phyloP scores from a whole-genome alignment of 2,113 vertebrate genomes.

The Anthoscopus minutus region DNA sequence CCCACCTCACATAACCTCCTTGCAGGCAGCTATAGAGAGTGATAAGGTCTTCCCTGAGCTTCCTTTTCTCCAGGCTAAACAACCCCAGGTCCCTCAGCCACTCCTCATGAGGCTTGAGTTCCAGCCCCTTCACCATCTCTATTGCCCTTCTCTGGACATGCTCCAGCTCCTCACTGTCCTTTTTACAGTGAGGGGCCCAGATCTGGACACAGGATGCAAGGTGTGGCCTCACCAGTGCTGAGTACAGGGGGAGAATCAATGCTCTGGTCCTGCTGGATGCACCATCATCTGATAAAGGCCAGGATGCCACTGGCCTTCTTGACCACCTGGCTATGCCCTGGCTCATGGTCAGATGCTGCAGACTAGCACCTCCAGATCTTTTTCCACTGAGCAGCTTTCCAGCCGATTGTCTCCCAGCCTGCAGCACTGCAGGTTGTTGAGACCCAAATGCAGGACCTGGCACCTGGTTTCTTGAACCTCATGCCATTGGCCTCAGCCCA shows the following conservation, averaged over 20 bases:
- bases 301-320: not conserved
- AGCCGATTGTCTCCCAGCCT: not conserved
- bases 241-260: accelerated
- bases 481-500: not conserved
- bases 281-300: not conserved
- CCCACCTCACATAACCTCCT: not conserved
- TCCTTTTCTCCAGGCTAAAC: not conserved
- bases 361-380: not conserved
- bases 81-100: not conserved
- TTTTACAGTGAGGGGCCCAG: not conserved
- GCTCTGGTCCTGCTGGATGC: not conserved
- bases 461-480: not conserved
- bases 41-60: not conserved
- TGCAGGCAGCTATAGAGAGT: not conserved
- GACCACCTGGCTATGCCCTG: not conserved
- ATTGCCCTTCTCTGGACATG: accelerated
- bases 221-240: not conserved
- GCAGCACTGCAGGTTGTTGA: not conserved
- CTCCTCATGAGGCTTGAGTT: not conserved
- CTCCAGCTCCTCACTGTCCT: not conserved
- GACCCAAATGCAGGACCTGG: not conserved
- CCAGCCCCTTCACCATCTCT: not conserved
- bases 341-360: not conserved
- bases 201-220: not conserved
- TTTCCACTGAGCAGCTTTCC: not conserved